Conservation (phyloP, 2,888 invertebrate species). For the Actias luna region DNA sequence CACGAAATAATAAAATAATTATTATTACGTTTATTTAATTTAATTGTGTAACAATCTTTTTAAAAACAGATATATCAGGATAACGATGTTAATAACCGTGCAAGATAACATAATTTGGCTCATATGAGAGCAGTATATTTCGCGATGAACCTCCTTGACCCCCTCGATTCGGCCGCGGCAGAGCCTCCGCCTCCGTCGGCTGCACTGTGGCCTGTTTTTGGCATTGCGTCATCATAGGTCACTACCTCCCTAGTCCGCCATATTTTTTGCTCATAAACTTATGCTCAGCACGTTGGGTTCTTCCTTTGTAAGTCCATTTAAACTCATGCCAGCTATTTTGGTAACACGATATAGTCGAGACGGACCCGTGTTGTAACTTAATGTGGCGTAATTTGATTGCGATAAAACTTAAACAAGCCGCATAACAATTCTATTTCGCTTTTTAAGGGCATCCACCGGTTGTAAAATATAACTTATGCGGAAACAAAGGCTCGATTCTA, state of each 20-base stretch:
- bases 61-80: not conserved
- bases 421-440: constrained; percentile 39
- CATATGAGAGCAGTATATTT: constrained; percentile 59
- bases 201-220: constrained; percentile 75
- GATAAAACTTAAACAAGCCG: constrained; percentile 47
- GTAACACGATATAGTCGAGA: constrained; percentile 62
- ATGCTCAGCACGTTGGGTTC: constrained; percentile 71
- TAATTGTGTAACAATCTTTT: not conserved
- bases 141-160: constrained; percentile 77
- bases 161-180: constrained; percentile 37
- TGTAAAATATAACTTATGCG: constrained; percentile 27
- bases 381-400: constrained; percentile 64
- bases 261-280: constrained; percentile 73
- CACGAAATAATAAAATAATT: not conserved
- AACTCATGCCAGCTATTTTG: constrained; percentile 64
- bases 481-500: constrained; percentile 22
- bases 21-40: not conserved
- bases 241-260: constrained; percentile 72
- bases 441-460: constrained; percentile 39
- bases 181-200: constrained; percentile 34
- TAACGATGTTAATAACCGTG: constrained; percentile 9
- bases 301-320: constrained; percentile 75
- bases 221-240: constrained; percentile 80
- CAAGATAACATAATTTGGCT: constrained; percentile 24
- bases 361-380: constrained; percentile 51